phyloP scores from a whole-genome alignment of 2,888 invertebrate genomes.

The Tribolium freemani region DNA sequence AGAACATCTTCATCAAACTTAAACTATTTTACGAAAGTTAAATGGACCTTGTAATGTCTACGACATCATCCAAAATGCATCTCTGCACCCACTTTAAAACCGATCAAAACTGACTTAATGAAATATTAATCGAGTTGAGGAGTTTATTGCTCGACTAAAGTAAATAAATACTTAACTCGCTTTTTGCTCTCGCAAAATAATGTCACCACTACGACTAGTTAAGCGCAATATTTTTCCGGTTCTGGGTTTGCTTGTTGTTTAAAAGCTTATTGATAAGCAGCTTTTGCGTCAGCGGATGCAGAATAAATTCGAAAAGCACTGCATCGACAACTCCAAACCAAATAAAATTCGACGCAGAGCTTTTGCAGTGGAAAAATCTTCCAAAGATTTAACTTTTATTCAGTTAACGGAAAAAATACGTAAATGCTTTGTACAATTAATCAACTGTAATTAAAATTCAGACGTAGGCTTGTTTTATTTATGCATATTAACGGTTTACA shows the following conservation, averaged over 20 bases:
- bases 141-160: background rate
- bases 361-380: too few relatives aligned
- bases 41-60: slow-evolving; percentile 11
- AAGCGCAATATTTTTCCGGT: background rate
- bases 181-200: background rate
- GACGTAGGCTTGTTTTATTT: background rate
- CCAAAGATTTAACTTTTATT: too few relatives aligned
- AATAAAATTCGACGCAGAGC: background rate
- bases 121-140: background rate
- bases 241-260: background rate
- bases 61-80: background rate
- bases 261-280: background rate
- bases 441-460: background rate
- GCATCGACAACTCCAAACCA: background rate
- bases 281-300: background rate
- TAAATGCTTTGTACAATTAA: too few relatives aligned
- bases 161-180: background rate
- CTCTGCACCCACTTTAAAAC: background rate
- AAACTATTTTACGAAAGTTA: slow-evolving; percentile 21
- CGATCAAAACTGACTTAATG: background rate
- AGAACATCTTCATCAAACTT: slow-evolving; percentile 35
- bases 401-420: too few relatives aligned
- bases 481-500: background rate
- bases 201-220: background rate
- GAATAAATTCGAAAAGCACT: background rate